Evolutionary conservation across 2,113 vertebrate genomes (phyloP), one percentile per base, ranked within the genome.

Genomic region (Phodopus roborovskii): DNA sequence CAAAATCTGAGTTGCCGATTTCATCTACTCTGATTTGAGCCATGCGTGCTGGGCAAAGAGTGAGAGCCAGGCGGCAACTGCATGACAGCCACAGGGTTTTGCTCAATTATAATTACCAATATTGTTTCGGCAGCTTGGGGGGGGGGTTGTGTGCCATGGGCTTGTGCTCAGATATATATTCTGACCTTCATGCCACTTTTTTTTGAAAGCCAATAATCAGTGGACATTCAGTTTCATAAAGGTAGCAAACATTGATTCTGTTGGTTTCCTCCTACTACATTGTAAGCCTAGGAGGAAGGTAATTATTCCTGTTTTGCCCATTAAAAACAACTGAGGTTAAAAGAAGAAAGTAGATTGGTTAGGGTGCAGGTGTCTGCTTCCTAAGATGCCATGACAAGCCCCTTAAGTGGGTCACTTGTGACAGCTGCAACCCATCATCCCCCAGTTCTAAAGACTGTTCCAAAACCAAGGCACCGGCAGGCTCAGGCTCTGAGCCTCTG

Each of bases 301-400:
- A 78, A 39, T 90, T 95, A 64, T 45, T 88, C 66, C 48, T 83
- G 78, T 82, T 89, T 97, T 95, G 71, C 90, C 77, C 28, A n/a
- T 60, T 48, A 88, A 68, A 75, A 92, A 26, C 68, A 81, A 81
- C 19, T 81, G 20, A 75, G 62, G 33, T 39, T 74, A 86, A 74
- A 58, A 39, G 62, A 95, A 42, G 30, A 91, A 78, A 70, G 33
- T n/a, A 74, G 82, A n/a, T 84, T 71, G 48, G 71, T 88, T 19
- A 45, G 70, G 10, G 15, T 91, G 33, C 50, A 7, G 33, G 3
- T 45, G 16, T 92, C 26, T 45, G 11, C 89, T 95, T 87, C 53
- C 73, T 82, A 82, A n/a, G 45, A 17, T 89, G 45, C 82, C 60
- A 30, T 78, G 68, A 50, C 22, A n/a, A 81, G 75, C 48, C 4